phyloP scores from a whole-genome alignment of 2,888 invertebrate genomes.

The Mayetiola destructor region DNA sequence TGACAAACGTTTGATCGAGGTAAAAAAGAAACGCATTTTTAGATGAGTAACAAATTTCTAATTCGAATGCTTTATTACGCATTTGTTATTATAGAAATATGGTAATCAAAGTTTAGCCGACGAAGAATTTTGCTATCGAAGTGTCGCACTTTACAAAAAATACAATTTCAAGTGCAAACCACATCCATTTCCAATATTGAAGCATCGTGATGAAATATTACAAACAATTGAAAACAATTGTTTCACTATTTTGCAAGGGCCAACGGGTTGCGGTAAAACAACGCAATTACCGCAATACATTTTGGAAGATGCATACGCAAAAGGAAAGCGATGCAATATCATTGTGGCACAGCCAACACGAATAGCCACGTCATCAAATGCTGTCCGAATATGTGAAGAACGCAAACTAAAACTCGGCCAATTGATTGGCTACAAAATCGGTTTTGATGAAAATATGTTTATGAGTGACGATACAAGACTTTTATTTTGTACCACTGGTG shows the following conservation, averaged over 20 bases:
- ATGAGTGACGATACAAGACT: constrained; percentile 45
- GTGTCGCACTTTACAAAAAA: not conserved
- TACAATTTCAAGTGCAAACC: not conserved
- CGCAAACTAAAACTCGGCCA: constrained; percentile 67
- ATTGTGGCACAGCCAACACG: constrained; percentile 85
- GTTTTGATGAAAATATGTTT: constrained; percentile 23
- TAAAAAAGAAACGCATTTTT: not conserved
- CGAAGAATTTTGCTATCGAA: not conserved
- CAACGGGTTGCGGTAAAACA: constrained; percentile 70
- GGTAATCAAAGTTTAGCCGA: not conserved
- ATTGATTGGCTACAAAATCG: constrained; percentile 63
- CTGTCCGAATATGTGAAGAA: constrained; percentile 69
- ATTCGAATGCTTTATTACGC: not conserved
- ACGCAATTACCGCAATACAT: constrained; percentile 83
- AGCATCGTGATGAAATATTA: not conserved
- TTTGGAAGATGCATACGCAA: constrained; percentile 56
- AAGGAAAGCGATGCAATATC: constrained; percentile 61
- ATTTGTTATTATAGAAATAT: not conserved
- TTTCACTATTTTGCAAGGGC: not conserved
- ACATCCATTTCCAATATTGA: not conserved
- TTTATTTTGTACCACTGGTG: constrained; percentile 78
- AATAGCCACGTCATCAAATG: constrained; percentile 84
- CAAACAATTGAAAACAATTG: not conserved
- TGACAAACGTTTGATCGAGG: not conserved
- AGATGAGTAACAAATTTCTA: not conserved